Evolutionary conservation across 2,113 vertebrate species (phyloP).

Genomic region (Bothrops jararaca): DNA sequence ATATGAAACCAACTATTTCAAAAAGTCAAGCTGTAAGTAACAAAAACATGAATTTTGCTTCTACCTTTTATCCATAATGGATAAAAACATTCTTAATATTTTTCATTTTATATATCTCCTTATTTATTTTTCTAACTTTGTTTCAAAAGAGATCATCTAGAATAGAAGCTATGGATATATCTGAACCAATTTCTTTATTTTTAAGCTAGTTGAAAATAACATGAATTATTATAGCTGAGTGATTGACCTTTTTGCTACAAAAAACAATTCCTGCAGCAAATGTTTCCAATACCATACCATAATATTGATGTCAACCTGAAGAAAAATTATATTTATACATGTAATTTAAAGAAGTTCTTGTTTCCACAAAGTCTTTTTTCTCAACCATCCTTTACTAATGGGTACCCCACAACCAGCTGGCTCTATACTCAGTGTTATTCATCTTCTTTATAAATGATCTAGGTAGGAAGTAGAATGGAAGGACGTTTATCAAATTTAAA

Average conservation of each 20-base stretch:
- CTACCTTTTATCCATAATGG: background rate
- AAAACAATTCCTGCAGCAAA: background rate
- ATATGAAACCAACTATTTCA: conserved; percentile 6
- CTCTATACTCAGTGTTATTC: background rate
- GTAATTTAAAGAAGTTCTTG: background rate
- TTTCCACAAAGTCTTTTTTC: background rate
- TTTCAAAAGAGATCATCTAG: background rate
- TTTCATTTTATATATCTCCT: background rate
- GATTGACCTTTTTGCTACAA: background rate
- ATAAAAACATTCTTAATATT: background rate
- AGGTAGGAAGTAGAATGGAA: background rate
- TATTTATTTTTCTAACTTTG: background rate
- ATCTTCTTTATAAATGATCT: background rate
- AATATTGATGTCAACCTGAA: background rate
- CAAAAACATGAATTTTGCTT: background rate
- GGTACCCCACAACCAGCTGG: background rate
- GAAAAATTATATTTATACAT: background rate
- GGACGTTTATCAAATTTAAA: background rate
- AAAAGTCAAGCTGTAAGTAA: background rate
- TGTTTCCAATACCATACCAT: background rate
- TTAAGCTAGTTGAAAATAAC: background rate
- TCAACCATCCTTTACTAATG: background rate
- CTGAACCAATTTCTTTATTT: background rate
- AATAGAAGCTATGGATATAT: background rate
- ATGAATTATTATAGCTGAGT: background rate